phyloP scores from a whole-genome alignment of 2,888 invertebrate species.

The Drosophila anomelani region DNA sequence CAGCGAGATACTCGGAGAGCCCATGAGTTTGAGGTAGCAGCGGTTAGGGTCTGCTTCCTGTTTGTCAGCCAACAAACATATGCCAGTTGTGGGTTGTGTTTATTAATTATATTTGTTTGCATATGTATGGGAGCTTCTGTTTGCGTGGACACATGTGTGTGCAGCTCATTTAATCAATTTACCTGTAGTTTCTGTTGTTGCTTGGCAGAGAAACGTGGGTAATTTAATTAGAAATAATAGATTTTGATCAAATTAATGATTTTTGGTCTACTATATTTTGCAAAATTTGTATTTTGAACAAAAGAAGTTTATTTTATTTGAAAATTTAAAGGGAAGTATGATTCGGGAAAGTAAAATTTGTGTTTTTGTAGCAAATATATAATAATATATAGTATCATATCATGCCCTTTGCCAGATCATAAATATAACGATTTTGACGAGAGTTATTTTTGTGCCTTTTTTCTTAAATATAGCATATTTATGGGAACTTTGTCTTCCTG shows the following conservation, averaged over 20 bases:
- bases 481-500: neutral
- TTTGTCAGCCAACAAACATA: conserved; percentile 48
- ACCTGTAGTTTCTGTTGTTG: conserved; percentile 16
- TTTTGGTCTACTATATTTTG: neutral
- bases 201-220: conserved; percentile 11
- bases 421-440: no score
- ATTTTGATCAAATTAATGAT: conserved; percentile 30
- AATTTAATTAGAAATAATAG: conserved; percentile 51
- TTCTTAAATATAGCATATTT: neutral
- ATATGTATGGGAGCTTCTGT: conserved; percentile 18
- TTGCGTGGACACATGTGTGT: conserved; percentile 17
- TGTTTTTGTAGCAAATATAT: neutral
- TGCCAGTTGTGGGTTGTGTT: conserved; percentile 38
- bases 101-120: conserved; percentile 69
- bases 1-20: conserved; percentile 24
- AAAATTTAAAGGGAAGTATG: neutral
- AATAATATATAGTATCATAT: no score
- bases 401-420: no score
- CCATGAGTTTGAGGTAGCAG: conserved; percentile 11
- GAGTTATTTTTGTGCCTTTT: neutral
- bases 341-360: neutral
- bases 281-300: neutral
- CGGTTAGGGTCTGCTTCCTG: conserved; percentile 35
- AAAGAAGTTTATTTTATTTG: neutral
- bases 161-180: conserved; percentile 52